These are phyloP conservation scores for Polylopha cassiicola DNA, from an alignment of 2,888 invertebrate genomes.

Conservation along the genomic window DNA sequence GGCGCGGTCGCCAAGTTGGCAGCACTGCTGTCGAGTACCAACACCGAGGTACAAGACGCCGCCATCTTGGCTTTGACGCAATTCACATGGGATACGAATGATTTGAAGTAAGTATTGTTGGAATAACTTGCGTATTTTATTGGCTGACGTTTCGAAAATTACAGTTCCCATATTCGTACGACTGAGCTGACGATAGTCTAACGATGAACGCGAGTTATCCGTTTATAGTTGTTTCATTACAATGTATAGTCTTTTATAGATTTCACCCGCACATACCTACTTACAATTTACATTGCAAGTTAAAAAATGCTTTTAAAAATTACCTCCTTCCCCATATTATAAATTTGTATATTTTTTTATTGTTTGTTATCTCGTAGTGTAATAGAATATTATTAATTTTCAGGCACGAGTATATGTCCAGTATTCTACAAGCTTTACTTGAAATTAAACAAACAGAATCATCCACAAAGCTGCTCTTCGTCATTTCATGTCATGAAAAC, in stretches of 20 bases:
- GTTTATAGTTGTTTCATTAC: too few relatives aligned
- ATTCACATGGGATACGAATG: constrained; percentile 45
- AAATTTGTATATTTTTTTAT: background rate
- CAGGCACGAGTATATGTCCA: constrained; percentile 45
- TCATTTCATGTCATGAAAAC: constrained; percentile 49
- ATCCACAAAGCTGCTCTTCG: constrained; percentile 43
- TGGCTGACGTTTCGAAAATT: too few relatives aligned
- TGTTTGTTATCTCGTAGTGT: background rate
- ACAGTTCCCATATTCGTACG: too few relatives aligned
- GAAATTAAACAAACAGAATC: constrained; percentile 28
- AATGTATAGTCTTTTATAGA: constrained; percentile 9
- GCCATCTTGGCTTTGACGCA: constrained; percentile 51
- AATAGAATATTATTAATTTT: constrained; percentile 23
- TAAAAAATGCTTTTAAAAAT: background rate
- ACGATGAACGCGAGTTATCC: too few relatives aligned
- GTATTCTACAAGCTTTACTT: constrained; percentile 34
- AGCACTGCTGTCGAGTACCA: constrained; percentile 26
- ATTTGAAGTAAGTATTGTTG: constrained; percentile 39
- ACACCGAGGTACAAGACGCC: constrained; percentile 39
- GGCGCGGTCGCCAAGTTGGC: constrained; percentile 47
- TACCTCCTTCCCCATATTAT: background rate
- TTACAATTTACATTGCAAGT: background rate
- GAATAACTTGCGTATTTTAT: too few relatives aligned
- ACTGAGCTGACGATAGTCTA: too few relatives aligned
- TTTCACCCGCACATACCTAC: background rate